Evolutionary conservation across 2,888 invertebrate species (phyloP).

Genomic region (Callyntrura sp.): DNA sequence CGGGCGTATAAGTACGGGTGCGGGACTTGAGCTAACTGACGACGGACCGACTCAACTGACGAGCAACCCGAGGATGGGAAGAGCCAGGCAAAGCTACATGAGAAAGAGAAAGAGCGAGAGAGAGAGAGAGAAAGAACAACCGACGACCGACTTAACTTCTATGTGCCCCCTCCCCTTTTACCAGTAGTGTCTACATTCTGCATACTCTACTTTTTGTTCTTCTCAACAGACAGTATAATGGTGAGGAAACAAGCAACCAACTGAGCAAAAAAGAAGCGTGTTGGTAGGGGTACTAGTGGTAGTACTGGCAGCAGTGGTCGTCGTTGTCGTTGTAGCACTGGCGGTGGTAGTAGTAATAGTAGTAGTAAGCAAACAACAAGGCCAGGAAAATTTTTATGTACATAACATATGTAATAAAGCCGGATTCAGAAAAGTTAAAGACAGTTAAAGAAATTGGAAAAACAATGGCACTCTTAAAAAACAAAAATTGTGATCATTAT

Average conservation of each 20-base stretch:
- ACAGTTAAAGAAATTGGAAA: no score
- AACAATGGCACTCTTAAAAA: no score
- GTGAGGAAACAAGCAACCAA: conserved; percentile 24
- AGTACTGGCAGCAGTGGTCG: conserved; percentile 33
- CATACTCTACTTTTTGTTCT: conserved; percentile 59
- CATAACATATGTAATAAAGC: conserved; percentile 74
- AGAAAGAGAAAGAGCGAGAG: conserved; percentile 69
- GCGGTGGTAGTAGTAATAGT: conserved; percentile 36
- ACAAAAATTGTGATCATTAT: no score
- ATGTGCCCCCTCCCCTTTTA: conserved; percentile 74
- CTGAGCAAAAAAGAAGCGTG: conserved; percentile 30
- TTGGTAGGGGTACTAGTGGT: not conserved
- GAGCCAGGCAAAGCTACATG: conserved; percentile 67
- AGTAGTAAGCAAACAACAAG: conserved; percentile 69
- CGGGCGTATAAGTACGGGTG: conserved; percentile 71
- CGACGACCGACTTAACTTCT: conserved; percentile 78
- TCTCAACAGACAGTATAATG: conserved; percentile 38
- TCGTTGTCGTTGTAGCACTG: conserved; percentile 1
- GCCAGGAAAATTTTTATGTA: conserved; percentile 72
- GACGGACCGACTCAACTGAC: conserved; percentile 80
- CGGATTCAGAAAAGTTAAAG: no score
- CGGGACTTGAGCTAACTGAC: conserved; percentile 80
- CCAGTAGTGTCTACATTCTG: conserved; percentile 27
- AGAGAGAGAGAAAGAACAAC: conserved; percentile 75
- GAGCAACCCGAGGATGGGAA: conserved; percentile 79